A percentile compares a stretch with the other conserved stretches of the same genome.
These are phyloP conservation scores for Lapara coniferarum DNA, from an alignment of 2,888 invertebrate species.

Conservation along the genomic window DNA sequence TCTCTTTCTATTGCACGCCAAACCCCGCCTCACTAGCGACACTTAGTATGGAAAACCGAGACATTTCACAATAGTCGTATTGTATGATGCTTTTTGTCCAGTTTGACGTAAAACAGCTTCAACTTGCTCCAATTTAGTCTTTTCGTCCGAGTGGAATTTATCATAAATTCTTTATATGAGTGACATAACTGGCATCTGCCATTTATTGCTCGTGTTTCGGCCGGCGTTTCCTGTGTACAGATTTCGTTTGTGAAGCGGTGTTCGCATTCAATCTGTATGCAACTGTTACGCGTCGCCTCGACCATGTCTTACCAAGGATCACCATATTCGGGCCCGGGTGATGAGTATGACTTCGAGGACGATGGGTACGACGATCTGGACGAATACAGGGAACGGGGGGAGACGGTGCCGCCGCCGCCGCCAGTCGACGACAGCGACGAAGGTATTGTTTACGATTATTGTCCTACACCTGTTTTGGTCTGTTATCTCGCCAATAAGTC, in stretches of 20 bases:
- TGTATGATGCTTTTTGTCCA: slow-evolving; percentile 71
- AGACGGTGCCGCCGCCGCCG: slow-evolving; percentile 76
- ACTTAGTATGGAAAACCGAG: slow-evolving; percentile 27
- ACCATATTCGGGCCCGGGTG: slow-evolving; percentile 86
- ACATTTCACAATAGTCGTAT: slow-evolving; percentile 39
- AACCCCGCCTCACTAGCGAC: slow-evolving; percentile 40
- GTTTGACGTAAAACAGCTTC: slow-evolving; percentile 77
- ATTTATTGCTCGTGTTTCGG: slow-evolving; percentile 57
- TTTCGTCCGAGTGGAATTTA: slow-evolving; percentile 60
- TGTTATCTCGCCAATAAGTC: slow-evolving; percentile 41
- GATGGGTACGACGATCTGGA: slow-evolving; percentile 88
- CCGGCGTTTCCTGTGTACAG: slow-evolving; percentile 54
- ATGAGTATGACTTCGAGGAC: slow-evolving; percentile 89
- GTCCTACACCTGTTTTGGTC: slow-evolving; percentile 59
- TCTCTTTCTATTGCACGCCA: slow-evolving; percentile 49
- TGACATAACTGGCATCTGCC: slow-evolving; percentile 62
- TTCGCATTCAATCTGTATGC: slow-evolving; percentile 80
- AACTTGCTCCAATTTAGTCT: slow-evolving; percentile 69
- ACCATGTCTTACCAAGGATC: slow-evolving; percentile 88
- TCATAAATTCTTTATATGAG: slow-evolving; percentile 70
- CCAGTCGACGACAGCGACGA: slow-evolving; percentile 85
- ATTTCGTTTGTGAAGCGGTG: slow-evolving; percentile 70
- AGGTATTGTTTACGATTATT: slow-evolving; percentile 79
- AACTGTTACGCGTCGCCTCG: slow-evolving; percentile 82
- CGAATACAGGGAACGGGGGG: slow-evolving; percentile 87